These are phyloP conservation scores for Gambelia wislizenii DNA, from an alignment of 2,797 vertebrate species.

Conservation along the genomic window DNA sequence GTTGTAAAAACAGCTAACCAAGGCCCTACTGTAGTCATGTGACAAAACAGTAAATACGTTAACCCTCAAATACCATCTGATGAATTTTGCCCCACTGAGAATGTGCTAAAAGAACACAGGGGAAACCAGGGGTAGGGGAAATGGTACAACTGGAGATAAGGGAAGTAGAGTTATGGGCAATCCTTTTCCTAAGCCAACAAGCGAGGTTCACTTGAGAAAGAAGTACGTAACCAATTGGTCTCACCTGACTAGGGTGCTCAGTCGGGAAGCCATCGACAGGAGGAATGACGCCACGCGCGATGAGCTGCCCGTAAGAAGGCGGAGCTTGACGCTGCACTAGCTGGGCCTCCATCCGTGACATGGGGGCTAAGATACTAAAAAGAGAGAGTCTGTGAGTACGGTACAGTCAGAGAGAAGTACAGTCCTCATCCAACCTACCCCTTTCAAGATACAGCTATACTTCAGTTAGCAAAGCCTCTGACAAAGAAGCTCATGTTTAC, in stretches of 20 bases:
- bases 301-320: constrained; percentile 93
- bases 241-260: constrained; percentile 90
- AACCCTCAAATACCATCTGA: background rate
- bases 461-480: no score
- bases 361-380: constrained; percentile 88
- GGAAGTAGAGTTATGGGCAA: background rate
- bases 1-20: background rate
- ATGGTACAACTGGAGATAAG: background rate
- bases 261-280: constrained; percentile 94
- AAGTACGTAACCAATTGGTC: background rate
- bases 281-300: constrained; percentile 91
- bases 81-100: background rate
- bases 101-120: background rate
- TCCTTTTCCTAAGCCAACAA: constrained; percentile 46
- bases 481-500: no score
- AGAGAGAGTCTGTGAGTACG: no score
- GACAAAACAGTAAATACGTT: background rate
- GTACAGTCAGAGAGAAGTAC: no score
- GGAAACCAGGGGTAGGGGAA: background rate
- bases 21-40: background rate
- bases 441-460: background rate
- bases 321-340: constrained; percentile 92
- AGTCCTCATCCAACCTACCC: accelerated
- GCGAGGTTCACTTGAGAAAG: constrained; percentile 50
- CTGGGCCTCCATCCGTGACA: constrained; percentile 89